phyloP scores from a whole-genome alignment of 2,888 invertebrate species.

The Megamerina dolium region DNA sequence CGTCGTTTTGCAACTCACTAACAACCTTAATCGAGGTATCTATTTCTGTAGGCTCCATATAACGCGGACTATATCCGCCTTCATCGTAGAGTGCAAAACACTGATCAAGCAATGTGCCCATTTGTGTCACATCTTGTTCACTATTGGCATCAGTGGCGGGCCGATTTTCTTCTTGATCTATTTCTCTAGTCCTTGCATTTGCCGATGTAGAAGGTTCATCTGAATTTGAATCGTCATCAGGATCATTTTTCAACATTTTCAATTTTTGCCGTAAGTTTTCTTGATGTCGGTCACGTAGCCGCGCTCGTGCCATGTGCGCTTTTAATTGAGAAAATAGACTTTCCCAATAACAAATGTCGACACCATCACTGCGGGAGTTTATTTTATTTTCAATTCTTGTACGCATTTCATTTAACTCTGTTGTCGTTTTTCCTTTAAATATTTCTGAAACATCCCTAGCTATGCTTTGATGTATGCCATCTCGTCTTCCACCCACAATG shows the following conservation, averaged over 20 bases:
- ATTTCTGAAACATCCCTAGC: conserved; percentile 81
- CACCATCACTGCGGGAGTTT: conserved; percentile 74
- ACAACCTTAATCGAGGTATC: conserved; percentile 65
- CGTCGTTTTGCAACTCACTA: conserved; percentile 68
- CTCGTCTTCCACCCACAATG: conserved; percentile 50
- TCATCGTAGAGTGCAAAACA: conserved; percentile 64
- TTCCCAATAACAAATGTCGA: conserved; percentile 98
- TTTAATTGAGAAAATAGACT: conserved; percentile 89
- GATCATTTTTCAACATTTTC: conserved; percentile 81
- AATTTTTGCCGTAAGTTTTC: conserved; percentile 82
- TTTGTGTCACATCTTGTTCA: conserved; percentile 28
- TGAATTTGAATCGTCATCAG: conserved; percentile 54
- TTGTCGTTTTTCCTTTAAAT: conserved; percentile 88
- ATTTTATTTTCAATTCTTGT: conserved; percentile 82
- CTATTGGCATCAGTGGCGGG: conserved; percentile 8
- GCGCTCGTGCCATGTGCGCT: conserved; percentile 89
- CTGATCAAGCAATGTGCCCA: conserved; percentile 36
- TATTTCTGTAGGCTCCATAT: conserved; percentile 53
- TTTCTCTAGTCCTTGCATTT: not conserved
- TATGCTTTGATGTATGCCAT: conserved; percentile 82
- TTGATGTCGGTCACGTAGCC: conserved; percentile 88
- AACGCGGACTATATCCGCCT: conserved; percentile 81
- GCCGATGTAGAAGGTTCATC: conserved; percentile 3
- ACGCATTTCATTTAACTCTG: conserved; percentile 78
- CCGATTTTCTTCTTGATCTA: conserved; percentile 30